A percentile compares a stretch with the other conserved stretches of the same genome.
Conservation (phyloP, 2,888 invertebrate species). For the Apotomis capreana region DNA sequence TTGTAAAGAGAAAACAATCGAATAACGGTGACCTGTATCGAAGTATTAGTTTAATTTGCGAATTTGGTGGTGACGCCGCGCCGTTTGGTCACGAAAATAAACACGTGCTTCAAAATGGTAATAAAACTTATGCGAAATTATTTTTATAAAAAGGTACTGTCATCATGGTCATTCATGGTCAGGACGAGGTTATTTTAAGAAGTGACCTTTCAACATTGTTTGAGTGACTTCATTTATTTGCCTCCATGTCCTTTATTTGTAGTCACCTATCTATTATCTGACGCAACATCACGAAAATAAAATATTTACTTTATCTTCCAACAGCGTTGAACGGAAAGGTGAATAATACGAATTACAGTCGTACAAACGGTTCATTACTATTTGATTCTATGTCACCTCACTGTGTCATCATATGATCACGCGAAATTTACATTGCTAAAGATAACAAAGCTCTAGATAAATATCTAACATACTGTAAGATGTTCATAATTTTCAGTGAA, state of each 20-base stretch:
- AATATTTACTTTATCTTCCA: not conserved
- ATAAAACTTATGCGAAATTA: too few species aligned
- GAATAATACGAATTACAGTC: not conserved
- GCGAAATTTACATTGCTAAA: slow-evolving; percentile 11
- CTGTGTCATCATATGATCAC: slow-evolving; percentile 22
- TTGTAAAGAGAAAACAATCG: too few species aligned
- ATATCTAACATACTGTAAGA: not conserved
- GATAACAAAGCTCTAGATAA: slow-evolving; percentile 23
- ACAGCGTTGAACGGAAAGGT: not conserved
- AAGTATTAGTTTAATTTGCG: too few species aligned
- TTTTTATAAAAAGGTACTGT: too few species aligned
- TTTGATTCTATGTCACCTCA: slow-evolving; percentile 17
- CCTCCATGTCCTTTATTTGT: not conserved
- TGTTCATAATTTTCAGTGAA: slow-evolving; percentile 3
- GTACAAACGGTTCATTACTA: slow-evolving; percentile 13
- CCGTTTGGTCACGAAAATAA: too few species aligned
- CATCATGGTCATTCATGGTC: too few species aligned
- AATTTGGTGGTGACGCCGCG: too few species aligned
- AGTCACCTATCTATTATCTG: not conserved
- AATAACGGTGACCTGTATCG: too few species aligned
- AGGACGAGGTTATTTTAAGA: not conserved
- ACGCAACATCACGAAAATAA: not conserved
- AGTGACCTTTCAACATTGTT: not conserved
- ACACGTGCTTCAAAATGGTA: too few species aligned
- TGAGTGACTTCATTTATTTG: not conserved